These are phyloP conservation scores for Leptogaster cylindrica DNA, from an alignment of 2,888 invertebrate genomes.

Conservation along the genomic window DNA sequence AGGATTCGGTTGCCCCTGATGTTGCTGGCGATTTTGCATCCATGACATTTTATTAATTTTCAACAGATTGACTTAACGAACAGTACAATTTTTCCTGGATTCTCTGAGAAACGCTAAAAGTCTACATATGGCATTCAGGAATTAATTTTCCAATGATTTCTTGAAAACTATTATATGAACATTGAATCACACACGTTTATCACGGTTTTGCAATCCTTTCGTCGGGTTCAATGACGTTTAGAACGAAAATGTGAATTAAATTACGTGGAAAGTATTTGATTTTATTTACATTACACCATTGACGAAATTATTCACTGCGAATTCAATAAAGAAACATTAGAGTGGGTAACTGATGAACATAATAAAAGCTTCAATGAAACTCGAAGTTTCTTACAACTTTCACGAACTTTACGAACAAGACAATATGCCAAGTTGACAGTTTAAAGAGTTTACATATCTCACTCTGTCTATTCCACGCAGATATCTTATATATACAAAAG, in stretches of 20 bases:
- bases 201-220: neutral
- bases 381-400: slow-evolving; percentile 22
- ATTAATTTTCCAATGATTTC: no score
- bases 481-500: neutral
- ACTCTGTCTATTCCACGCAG: neutral
- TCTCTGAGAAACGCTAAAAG: no score
- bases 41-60: slow-evolving; percentile 45
- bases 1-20: slow-evolving; percentile 33
- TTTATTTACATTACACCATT: slow-evolving; percentile 24
- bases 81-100: no score
- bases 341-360: no score
- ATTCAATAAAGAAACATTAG: neutral
- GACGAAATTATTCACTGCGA: slow-evolving; percentile 11
- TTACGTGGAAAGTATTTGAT: slow-evolving; percentile 33
- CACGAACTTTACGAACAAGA: slow-evolving; percentile 1
- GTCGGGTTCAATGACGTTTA: slow-evolving; percentile 28
- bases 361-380: slow-evolving; percentile 9
- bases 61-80: no score
- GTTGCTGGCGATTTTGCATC: slow-evolving; percentile 43
- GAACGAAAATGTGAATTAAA: neutral
- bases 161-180: no score
- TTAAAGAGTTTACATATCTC: slow-evolving; percentile 4
- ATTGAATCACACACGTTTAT: neutral
- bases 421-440: slow-evolving; percentile 48
- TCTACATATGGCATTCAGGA: no score